Percentiles rank a stretch among this genome's conserved stretches.
Evolutionary conservation across 2,797 vertebrate genomes (phyloP).

Genomic region (Tiaroga cobitis): DNA sequence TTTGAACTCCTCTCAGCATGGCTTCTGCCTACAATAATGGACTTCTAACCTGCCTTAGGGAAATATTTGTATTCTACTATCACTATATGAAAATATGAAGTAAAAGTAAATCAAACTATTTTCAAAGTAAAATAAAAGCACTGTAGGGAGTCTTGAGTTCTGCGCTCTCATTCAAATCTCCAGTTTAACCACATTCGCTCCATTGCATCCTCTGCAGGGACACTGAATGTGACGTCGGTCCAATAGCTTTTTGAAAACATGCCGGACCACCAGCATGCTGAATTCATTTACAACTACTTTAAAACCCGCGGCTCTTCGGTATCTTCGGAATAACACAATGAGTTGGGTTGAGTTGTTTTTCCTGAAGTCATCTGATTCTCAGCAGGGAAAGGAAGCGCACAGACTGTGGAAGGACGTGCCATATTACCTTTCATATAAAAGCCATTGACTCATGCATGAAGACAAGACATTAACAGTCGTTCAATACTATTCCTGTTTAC

Average conservation of each 20-base stretch:
- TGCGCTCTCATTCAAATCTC: conserved; percentile 30
- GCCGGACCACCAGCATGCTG: conserved; percentile 32
- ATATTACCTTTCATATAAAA: conserved; percentile 15
- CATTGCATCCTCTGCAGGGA: conserved; percentile 34
- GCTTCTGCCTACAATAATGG: conserved; percentile 28
- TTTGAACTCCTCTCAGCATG: conserved; percentile 21
- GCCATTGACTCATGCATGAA: not conserved
- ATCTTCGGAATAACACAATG: conserved; percentile 26
- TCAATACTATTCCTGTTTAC: not conserved
- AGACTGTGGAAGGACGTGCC: conserved; percentile 18
- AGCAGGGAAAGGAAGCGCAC: conserved; percentile 29
- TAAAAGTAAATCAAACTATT: conserved; percentile 47
- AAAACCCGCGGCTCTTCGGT: conserved; percentile 26
- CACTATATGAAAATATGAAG: conserved; percentile 19
- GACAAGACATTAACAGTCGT: not conserved
- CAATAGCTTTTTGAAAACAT: conserved; percentile 37
- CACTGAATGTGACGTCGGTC: conserved; percentile 25
- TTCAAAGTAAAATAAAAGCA: conserved; percentile 44
- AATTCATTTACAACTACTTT: conserved; percentile 47
- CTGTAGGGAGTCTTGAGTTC: conserved; percentile 3
- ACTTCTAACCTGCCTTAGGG: conserved; percentile 34
- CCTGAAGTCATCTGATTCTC: conserved; percentile 42
- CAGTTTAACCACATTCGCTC: conserved; percentile 43
- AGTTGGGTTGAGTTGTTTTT: conserved; percentile 34
- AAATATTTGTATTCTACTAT: conserved; percentile 34